Evolutionary conservation across 2,888 invertebrate species (phyloP).

Genomic region (Drosophila austrosaltans): DNA sequence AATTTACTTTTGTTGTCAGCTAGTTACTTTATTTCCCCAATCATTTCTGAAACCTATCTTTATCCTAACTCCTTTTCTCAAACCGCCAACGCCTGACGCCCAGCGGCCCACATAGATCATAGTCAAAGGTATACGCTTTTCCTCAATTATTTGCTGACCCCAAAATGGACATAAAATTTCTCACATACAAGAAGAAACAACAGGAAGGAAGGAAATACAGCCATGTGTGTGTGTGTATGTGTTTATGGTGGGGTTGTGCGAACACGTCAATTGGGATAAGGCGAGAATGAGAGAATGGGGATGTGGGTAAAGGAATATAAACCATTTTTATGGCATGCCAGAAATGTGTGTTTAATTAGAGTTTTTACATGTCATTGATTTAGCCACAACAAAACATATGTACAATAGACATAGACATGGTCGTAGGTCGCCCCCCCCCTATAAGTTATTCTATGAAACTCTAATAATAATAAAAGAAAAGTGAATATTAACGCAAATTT

Average conservation of each 20-base stretch:
- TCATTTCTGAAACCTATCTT: slow-evolving; percentile 12
- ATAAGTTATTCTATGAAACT: not conserved
- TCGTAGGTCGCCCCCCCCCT: not conserved
- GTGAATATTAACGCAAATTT: not conserved
- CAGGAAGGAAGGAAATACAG: slow-evolving; percentile 37
- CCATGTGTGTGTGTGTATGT: slow-evolving; percentile 12
- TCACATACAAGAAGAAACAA: slow-evolving; percentile 29
- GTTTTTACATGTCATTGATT: slow-evolving; percentile 76
- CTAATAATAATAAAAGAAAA: not conserved
- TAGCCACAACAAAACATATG: slow-evolving; percentile 30
- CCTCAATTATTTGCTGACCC: slow-evolving; percentile 40
- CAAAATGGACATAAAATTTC: slow-evolving; percentile 28
- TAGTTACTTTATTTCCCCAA: slow-evolving; percentile 7
- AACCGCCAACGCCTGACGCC: not conserved
- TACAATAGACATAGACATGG: not conserved
- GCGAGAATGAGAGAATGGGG: not conserved
- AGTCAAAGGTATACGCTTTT: slow-evolving; percentile 26
- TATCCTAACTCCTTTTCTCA: not conserved
- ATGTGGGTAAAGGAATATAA: not conserved
- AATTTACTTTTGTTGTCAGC: slow-evolving; percentile 3
- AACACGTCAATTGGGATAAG: not conserved
- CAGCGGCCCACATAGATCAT: slow-evolving; percentile 19
- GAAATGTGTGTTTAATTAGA: slow-evolving; percentile 75
- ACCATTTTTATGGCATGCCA: slow-evolving; percentile 28
- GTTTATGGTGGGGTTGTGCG: slow-evolving; percentile 16